Conservation (phyloP, 2,888 invertebrate species). For the Spilosoma lubricipeda region DNA sequence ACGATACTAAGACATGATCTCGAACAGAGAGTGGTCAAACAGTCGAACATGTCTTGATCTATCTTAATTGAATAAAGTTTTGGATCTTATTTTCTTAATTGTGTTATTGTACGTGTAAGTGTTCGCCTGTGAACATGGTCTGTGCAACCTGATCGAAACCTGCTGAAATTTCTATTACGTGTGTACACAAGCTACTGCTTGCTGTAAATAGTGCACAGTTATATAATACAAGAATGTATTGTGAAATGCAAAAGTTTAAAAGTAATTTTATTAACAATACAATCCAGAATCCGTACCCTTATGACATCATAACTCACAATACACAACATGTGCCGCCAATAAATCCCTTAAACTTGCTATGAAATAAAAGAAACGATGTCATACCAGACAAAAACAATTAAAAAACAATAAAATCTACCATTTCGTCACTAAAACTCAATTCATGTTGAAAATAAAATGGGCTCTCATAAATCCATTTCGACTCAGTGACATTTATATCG, state of each 20-base stretch:
- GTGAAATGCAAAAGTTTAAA: neutral
- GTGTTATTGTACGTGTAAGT: no score
- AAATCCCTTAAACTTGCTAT: constrained; percentile 26
- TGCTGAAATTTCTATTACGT: neutral
- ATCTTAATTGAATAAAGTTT: no score
- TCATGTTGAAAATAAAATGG: constrained; percentile 21
- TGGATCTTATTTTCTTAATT: no score
- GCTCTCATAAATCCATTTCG: constrained; percentile 32
- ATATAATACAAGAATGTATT: no score
- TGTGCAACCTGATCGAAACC: neutral
- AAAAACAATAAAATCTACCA: constrained; percentile 37
- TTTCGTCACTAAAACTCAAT: constrained; percentile 31
- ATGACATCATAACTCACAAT: neutral
- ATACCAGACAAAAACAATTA: constrained; percentile 36
- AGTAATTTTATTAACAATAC: neutral
- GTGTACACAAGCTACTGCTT: neutral
- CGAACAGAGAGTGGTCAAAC: no score
- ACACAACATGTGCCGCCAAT: constrained; percentile 16
- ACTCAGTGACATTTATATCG: constrained; percentile 32
- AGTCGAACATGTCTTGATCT: no score
- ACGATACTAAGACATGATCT: no score
- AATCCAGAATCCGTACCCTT: neutral
- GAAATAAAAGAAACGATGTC: constrained; percentile 19
- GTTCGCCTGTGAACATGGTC: neutral
- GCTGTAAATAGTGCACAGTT: neutral